Base-by-base conservation (phyloP, 2,797 vertebrate species). In the Melopsittacus undulatus region DNA sequence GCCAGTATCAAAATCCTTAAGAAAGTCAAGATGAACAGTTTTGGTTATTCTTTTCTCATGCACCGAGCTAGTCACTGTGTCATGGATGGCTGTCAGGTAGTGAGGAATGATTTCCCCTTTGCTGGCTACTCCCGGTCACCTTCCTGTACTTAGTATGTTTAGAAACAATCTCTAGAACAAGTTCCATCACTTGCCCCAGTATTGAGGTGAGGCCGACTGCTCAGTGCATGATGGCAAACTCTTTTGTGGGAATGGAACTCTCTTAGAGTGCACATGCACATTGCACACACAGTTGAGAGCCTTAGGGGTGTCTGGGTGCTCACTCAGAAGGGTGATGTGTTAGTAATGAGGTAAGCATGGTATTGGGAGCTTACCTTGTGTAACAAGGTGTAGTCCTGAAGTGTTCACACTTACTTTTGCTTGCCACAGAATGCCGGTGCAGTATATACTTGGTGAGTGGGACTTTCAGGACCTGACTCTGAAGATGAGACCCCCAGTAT, bases 401-500 rank as follows among this genome's bases (percentile, higher is more conserved):
- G 61, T 5, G 0, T 20, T 76, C 23, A 27, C 16, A 0, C 36
- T 81, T 49, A 11, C 40, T 32, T 75, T 63, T 90, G 51, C 49
- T 59, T 83, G 32, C 32, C 64, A 27, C 89, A 99, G 99, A 92
- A 99, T 99, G 98, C 99, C 99, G 0, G 98, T 99, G 89, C 99
- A 99, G 94, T 99, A 99, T 76, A 98, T 99, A 80, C 98, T 99
- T 54, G 98, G 98, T 57, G 99, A 99, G 97, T 99, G 99, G 99
- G 99, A 99, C 97, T 99, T 99, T 93, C 98, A 97, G 94, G 98
- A 99, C 59, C 96, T 99, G 95, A 99, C 97, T 3, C 97, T 99
- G 93, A 99, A 98, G 97, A 99, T 99, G 98, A 98, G 94, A 89
- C 98, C 99, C 40, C 99, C 99, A 3, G 99, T 99, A 15, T 99